Base-by-base conservation (phyloP, 2,888 invertebrate species). In the Ochropleura leucogaster region DNA sequence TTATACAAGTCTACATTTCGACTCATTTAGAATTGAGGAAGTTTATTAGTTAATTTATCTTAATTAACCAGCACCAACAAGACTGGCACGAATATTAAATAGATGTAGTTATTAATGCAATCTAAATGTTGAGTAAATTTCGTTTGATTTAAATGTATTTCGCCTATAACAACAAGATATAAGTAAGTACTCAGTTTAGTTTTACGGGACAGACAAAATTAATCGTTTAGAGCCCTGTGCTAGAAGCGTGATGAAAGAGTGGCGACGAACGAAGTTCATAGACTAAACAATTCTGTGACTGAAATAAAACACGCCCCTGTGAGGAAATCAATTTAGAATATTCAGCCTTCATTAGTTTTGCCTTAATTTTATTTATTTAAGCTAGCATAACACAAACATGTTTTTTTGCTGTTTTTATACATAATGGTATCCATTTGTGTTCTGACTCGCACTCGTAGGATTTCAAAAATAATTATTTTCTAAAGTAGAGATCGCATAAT, bases 21-120 rank as follows among this genome's bases (percentile, higher is more conserved):
- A 65, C 59, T 83, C 51, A 75, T 80, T 71, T 73, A 79, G 72
- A 68, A 77, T 76, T 72, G 44, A 46, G 40, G 14, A 68, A 72
- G 55, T 83, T 71, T 30, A 59, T 55, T 71, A 59, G 55, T 64
- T 60, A 62, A 72, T 66, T 77, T 66, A 77, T 73, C 57, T 80
- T 64, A 42, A 59, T 73, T 63, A 73, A 49, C 53, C 49, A 40
- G 20, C 20, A 57, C 40, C 42, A 65, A 65, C 51, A n/a, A 74
- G 64, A 40, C 44, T 2, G 10, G 14, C 18, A 20, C 7, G 20
- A 53, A 80, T 57, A 63, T 53, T 63, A 44, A 79, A n/a, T 55
- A 42, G 18, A 10, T 59, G 9, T 53, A 30, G 16, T 63, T 12
- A 60, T 53, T 80, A 65, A 60, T 60, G 64, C 47, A 53, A 20